Evolutionary conservation across 2,888 invertebrate genomes (phyloP), one percentile per base, ranked within the genome.

Genomic region (Pandemis cinnamomeana): DNA sequence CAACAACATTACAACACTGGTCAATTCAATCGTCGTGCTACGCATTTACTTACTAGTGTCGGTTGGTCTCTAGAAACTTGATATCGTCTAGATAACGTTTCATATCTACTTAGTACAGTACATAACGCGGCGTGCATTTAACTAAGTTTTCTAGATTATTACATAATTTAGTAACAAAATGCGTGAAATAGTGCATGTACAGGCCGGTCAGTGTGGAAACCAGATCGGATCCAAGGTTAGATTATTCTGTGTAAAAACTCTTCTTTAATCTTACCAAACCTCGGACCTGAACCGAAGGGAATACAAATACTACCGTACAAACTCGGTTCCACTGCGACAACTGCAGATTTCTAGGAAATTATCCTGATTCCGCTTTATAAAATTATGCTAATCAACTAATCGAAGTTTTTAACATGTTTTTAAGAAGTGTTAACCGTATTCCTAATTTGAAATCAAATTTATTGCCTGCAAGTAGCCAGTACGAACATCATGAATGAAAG

Each of bases 171-270:
- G 51, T 66, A 69, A 53, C 67, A 89, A 85, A 80, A 96, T 96
- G 96, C 93, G 96, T 82, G 96, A 96, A 89, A 96, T 96, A 80
- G 95, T 96, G 62, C 96, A 96, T 81, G 90, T 96, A 71, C 96
- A 96, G 86, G 95, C 95, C 75, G 96, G 96, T 72, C 96, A 96
- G 86, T 96, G 96, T 86, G 96, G 96, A 69, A 96, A 96, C 87
- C 96, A 96, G 83, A 96, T 96, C 78, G 96, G 96, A 79, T 94
- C 95, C 64, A 95, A 96, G 74, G 74, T 72, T 27, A 1, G 72
- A 58, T 41, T 10, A 8, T 42, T 42, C 6, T 61, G 8, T 2
- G 61, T 61, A 7, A n/a, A 42, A 61, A n/a, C 6, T 48, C 48
- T 51, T 51, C 51, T 4, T n/a, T 44, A 8, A 8, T 51, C 51